phyloP scores from a whole-genome alignment of 2,797 vertebrate genomes.

The Leucoraja ocellata region DNA sequence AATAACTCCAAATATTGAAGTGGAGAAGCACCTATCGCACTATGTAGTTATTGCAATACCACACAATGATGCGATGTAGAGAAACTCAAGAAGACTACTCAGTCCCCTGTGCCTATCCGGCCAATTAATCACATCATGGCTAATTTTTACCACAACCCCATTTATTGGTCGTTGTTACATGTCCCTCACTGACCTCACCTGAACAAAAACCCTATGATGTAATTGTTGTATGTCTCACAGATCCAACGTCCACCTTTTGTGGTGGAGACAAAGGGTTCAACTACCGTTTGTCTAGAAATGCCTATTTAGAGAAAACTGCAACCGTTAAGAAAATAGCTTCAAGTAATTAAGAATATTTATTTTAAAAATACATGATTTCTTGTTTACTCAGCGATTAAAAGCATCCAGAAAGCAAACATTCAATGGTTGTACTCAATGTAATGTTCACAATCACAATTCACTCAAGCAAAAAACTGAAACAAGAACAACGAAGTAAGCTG shows the following conservation, averaged over 20 bases:
- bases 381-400: not conserved
- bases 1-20: not conserved
- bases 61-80: not conserved
- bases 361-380: not conserved
- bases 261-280: not conserved
- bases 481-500: not conserved
- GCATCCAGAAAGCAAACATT: not conserved
- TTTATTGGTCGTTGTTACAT: not conserved
- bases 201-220: not conserved
- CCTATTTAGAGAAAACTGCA: not conserved
- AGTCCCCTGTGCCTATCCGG: not conserved
- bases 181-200: not conserved
- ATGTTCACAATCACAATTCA: not conserved
- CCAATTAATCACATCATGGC: not conserved
- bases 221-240: not conserved
- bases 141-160: not conserved
- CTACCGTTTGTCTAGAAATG: not conserved
- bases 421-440: not conserved
- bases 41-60: too few relatives aligned
- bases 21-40: not conserved
- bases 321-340: constrained; percentile 13
- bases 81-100: not conserved
- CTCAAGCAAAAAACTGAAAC: not conserved
- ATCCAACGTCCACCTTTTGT: not conserved
- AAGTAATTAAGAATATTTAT: constrained; percentile 10